Evolutionary conservation across 2,888 invertebrate species (phyloP).

Genomic region (Pammene fasciana): DNA sequence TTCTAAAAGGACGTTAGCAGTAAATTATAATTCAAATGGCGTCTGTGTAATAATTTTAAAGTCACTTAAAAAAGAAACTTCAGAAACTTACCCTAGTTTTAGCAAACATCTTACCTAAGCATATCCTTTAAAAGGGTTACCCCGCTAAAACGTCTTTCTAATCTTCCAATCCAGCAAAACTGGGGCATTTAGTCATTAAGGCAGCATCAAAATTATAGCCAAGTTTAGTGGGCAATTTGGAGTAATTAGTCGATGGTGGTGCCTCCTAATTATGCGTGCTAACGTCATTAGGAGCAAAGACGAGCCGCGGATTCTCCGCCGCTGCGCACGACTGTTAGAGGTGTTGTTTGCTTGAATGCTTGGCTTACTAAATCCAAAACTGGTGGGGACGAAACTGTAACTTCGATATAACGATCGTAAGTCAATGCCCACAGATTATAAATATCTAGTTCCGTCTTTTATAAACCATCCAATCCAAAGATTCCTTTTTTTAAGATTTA

Average conservation of each 20-base stretch:
- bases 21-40: too few relatives aligned
- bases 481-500: too few relatives aligned
- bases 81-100: neutral
- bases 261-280: slow-evolving; percentile 76
- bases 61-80: too few relatives aligned
- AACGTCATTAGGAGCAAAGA: slow-evolving; percentile 75
- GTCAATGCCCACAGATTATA: too few relatives aligned
- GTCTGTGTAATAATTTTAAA: too few relatives aligned
- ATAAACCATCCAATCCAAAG: too few relatives aligned
- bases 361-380: neutral
- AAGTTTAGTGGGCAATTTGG: slow-evolving; percentile 79
- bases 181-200: slow-evolving; percentile 34
- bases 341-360: neutral
- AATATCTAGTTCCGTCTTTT: too few relatives aligned
- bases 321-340: neutral
- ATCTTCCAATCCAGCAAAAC: slow-evolving; percentile 26
- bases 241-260: slow-evolving; percentile 79
- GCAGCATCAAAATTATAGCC: slow-evolving; percentile 71
- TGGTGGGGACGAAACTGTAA: too few relatives aligned
- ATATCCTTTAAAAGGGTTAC: neutral
- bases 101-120: neutral
- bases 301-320: slow-evolving; percentile 57
- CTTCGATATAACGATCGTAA: too few relatives aligned
- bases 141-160: slow-evolving; percentile 1
- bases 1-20: too few relatives aligned